A percentile compares a stretch with the other conserved stretches of the same genome.
These are phyloP conservation scores for Phenganax subtilis DNA, from an alignment of 92 coral and sea anemone species.

Conservation along the genomic window DNA sequence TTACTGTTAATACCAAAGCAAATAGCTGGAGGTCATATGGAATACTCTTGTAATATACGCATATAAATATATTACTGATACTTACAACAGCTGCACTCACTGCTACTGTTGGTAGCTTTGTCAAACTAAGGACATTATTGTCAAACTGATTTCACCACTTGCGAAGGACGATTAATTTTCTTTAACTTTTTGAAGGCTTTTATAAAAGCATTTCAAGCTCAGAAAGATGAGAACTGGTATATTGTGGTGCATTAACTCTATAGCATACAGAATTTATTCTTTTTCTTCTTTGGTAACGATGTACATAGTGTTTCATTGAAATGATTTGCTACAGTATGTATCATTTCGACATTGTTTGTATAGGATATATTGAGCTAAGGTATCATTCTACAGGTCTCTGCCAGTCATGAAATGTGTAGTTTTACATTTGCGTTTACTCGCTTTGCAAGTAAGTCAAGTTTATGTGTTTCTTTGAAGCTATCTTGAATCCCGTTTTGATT, in stretches of 20 bases:
- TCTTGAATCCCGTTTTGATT: background rate
- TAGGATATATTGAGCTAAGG: background rate
- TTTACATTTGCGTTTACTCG: conserved; percentile 79
- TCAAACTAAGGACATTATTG: no score
- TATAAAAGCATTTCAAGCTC: conserved; percentile 84
- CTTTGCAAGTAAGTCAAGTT: conserved; percentile 61
- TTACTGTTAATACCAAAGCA: no score
- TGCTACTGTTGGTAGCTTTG: background rate
- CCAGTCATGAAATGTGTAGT: conserved; percentile 88
- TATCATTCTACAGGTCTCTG: conserved; percentile 61
- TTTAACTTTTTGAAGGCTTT: conserved; percentile 52
- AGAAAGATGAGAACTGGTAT: conserved; percentile 97
- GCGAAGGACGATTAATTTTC: background rate
- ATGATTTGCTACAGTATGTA: background rate
- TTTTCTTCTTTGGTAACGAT: background rate
- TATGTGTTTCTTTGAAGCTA: background rate
- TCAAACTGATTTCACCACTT: background rate
- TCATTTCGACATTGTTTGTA: no score
- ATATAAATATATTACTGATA: no score
- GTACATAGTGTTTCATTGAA: background rate
- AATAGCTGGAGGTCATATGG: no score
- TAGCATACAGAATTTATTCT: no score
- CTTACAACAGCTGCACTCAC: background rate
- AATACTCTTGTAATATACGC: no score
- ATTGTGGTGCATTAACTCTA: no score